Base-by-base conservation (phyloP, 2,888 invertebrate genomes). In the Phytoseiulus persimilis region DNA sequence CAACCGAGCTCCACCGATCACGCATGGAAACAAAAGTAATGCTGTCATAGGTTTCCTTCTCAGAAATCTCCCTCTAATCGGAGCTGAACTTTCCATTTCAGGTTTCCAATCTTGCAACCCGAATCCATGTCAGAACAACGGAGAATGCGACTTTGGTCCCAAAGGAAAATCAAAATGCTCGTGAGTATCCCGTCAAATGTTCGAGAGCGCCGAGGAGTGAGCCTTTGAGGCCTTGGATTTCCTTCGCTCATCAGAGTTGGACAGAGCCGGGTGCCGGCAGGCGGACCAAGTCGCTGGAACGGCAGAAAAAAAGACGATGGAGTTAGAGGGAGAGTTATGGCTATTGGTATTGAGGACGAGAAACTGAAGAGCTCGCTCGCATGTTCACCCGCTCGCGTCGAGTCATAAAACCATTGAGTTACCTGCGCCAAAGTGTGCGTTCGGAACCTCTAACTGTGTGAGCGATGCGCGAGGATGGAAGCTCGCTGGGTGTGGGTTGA, bases 31-130 rank as follows among this genome's bases (percentile, higher is more conserved):
- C n/a, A n/a, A n/a, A n/a, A n/a, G n/a, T n/a, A n/a, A n/a, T n/a
- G n/a, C n/a, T n/a, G n/a, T n/a, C n/a, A n/a, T n/a, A n/a, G n/a
- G n/a, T n/a, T n/a, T n/a, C n/a, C n/a, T n/a, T n/a, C n/a, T n/a
- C n/a, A n/a, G n/a, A n/a, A n/a, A n/a, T n/a, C n/a, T n/a, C n/a
- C n/a, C n/a, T 28, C 65, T 18, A 65, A 65, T 11, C 65, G 5
- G 18, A 65, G 1, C 11, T 65, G 9, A 23, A 23, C 65, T 87
- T 87, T 31, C 33, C 28, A n/a, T 87, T 87, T 9, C 32, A 87
- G 87, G 87, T 39, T 87, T 87, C 45, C 87, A 87, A 23, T 87
- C 87, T 28, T 87, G 87, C 45, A 87, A 87, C 45, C 87, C 87
- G 87, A 45, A 87, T 18, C 87, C 87, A 32, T 87, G 87, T 31